Percentiles rank a stretch among this genome's conserved stretches.
Evolutionary conservation across 2,113 vertebrate species (phyloP).

Genomic region (Rhabdomys dilectus): DNA sequence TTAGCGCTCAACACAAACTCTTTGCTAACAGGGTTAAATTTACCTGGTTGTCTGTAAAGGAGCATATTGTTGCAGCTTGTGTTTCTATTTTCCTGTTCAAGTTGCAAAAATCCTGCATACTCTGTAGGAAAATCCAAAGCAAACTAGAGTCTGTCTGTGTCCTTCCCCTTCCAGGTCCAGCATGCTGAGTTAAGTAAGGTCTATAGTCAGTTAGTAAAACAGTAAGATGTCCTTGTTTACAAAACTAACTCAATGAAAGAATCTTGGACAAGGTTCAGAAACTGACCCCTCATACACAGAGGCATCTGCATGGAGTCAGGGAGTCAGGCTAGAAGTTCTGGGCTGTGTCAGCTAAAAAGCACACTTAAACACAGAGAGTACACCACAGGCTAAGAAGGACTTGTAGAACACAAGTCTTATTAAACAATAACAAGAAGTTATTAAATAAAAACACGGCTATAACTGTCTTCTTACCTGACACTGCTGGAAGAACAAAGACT

Average conservation of each 20-base stretch:
- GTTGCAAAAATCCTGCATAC: slow-evolving; percentile 38
- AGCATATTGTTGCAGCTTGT: not conserved
- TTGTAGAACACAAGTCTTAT: not conserved
- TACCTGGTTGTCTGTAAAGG: not conserved
- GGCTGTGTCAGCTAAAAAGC: not conserved
- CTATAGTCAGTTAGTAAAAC: not conserved
- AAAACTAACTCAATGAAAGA: slow-evolving; percentile 59
- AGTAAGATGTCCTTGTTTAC: slow-evolving; percentile 41
- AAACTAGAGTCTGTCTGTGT: not conserved
- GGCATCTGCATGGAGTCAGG: not conserved
- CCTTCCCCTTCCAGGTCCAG: not conserved
- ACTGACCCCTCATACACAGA: not conserved
- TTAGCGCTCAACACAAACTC: slow-evolving; percentile 12
- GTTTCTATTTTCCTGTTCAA: slow-evolving; percentile 34
- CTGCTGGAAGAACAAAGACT: not conserved
- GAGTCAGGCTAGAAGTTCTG: not conserved
- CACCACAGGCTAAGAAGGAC: not conserved
- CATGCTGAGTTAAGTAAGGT: slow-evolving; percentile 30
- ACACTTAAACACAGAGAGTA: not conserved
- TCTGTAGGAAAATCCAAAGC: slow-evolving; percentile 50
- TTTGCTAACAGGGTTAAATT: not conserved
- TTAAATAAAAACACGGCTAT: slow-evolving; percentile 33
- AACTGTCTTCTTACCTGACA: slow-evolving; percentile 29
- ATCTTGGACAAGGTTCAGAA: slow-evolving; percentile 44
- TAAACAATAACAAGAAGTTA: slow-evolving; percentile 30